A percentile compares a stretch with the other conserved stretches of the same genome.
Evolutionary conservation across 2,113 vertebrate species (phyloP).

Genomic region (Emydura subglobosa): DNA sequence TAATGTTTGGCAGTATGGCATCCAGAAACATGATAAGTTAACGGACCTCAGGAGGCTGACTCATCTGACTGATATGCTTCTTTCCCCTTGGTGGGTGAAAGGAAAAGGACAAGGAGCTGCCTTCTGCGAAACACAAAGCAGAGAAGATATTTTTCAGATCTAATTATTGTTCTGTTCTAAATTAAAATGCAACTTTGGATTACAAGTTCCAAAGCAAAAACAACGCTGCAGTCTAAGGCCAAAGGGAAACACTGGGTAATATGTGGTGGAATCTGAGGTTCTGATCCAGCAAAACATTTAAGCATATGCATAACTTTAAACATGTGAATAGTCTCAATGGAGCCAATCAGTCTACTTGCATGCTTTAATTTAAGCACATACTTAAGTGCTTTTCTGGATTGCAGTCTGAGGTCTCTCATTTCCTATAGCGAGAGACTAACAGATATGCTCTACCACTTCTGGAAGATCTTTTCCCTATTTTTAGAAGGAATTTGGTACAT

Average conservation of each 20-base stretch:
- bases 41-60: not conserved
- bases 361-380: not conserved
- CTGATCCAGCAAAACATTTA: not conserved
- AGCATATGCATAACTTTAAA: not conserved
- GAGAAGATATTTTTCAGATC: not conserved
- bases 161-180: not conserved
- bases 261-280: not conserved
- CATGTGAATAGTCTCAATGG: not conserved
- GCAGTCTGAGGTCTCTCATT: not conserved
- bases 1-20: not conserved
- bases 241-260: not conserved
- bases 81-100: not conserved
- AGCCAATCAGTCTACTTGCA: not conserved
- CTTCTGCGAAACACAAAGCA: constrained; percentile 28
- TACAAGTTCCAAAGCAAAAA: not conserved
- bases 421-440: not conserved
- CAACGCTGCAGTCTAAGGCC: not conserved
- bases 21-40: not conserved
- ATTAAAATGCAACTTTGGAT: not conserved
- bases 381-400: not conserved
- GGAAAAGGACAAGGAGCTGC: not conserved
- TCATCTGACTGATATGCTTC: not conserved
- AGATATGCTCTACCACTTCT: not conserved
- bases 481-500: not conserved
- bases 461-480: not conserved